Percentiles rank a stretch among this genome's conserved stretches.
These are phyloP conservation scores for Pemphigus obesinymphae DNA, from an alignment of 1,140 invertebrate genomes.

Conservation along the genomic window DNA sequence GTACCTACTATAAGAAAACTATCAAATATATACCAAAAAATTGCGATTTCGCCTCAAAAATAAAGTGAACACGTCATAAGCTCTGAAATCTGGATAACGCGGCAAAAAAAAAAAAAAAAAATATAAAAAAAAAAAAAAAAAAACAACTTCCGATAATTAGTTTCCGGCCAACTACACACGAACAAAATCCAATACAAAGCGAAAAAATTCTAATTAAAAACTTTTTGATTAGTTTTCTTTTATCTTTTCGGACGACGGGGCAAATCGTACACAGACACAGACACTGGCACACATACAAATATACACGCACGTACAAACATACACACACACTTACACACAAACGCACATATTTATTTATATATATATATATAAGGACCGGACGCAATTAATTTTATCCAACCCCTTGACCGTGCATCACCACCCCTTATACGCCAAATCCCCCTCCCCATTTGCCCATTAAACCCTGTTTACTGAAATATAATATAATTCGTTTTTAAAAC, in stretches of 20 bases:
- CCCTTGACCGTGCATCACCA: constrained; percentile 32
- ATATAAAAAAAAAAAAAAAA: background rate
- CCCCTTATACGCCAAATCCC: no score
- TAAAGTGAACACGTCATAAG: background rate
- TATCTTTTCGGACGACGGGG: constrained; percentile 38
- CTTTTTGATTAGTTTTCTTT: constrained; percentile 42
- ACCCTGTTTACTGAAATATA: no score
- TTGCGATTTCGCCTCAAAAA: background rate
- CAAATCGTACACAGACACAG: constrained; percentile 12
- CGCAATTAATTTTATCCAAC: constrained; percentile 36
- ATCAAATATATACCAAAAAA: no score
- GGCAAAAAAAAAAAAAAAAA: background rate
- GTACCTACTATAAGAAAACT: no score
- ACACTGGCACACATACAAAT: background rate
- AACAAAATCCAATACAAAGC: constrained; percentile 36
- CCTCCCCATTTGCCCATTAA: no score
- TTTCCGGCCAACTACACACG: constrained; percentile 26
- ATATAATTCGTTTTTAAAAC: no score
- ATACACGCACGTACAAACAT: background rate
- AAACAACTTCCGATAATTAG: constrained; percentile 38
- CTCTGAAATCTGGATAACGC: background rate
- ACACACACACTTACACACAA: background rate
- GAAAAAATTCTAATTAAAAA: constrained; percentile 42
- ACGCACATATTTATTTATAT: background rate
- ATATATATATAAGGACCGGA: constrained; percentile 10